These are phyloP conservation scores for Carposina sasakii DNA, from an alignment of 1,140 invertebrate genomes.

Conservation along the genomic window DNA sequence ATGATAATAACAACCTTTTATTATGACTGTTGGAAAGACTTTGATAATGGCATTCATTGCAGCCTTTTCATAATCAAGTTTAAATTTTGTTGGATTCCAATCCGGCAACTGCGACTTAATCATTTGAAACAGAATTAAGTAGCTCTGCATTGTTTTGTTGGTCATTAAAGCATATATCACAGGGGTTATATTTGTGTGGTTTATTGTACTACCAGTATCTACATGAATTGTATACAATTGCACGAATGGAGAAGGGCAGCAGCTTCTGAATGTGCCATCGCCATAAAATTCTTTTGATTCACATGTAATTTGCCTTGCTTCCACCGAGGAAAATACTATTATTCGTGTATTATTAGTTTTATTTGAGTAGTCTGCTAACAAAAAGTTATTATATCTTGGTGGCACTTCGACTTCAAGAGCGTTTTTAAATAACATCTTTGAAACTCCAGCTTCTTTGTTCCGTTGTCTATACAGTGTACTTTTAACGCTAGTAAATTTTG, in stretches of 20 bases:
- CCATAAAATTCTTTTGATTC: conserved; percentile 14
- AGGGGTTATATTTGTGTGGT: neutral
- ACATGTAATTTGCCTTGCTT: too few species aligned
- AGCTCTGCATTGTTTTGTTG: neutral
- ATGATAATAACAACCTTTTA: conserved; percentile 3
- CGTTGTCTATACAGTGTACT: too few species aligned
- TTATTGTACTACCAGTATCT: neutral
- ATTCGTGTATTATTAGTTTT: too few species aligned
- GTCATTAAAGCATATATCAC: conserved; percentile 2
- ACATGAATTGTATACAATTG: conserved; percentile 7
- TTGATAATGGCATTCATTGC: neutral
- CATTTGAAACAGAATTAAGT: neutral
- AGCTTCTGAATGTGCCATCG: conserved; percentile 7
- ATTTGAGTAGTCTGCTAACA: too few species aligned
- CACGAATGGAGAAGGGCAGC: conserved; percentile 1
- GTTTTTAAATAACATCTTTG: too few species aligned
- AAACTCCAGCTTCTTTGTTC: too few species aligned
- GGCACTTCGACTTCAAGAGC: too few species aligned
- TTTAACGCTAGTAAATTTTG: too few species aligned
- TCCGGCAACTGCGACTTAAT: neutral
- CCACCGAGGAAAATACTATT: too few species aligned
- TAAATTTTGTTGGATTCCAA: conserved; percentile 4
- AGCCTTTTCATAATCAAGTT: conserved; percentile 3
- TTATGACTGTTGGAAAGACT: neutral
- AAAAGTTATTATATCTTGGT: too few species aligned